Conservation (phyloP, 2,888 invertebrate species). For the Philopedon plagiatum region DNA sequence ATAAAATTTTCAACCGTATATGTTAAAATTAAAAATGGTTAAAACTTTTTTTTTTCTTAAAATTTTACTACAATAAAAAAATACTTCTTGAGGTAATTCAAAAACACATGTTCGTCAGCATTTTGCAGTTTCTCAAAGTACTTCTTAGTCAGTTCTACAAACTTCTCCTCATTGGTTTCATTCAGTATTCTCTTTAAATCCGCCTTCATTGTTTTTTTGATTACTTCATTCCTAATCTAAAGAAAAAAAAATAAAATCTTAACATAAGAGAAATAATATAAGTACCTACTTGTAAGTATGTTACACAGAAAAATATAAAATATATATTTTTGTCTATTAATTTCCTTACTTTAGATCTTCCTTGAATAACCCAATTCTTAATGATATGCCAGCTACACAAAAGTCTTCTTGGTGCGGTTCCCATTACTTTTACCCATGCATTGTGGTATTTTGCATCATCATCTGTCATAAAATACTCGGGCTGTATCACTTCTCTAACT, state of each 20-base stretch:
- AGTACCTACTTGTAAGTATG: not conserved
- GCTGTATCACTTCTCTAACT: conserved; percentile 34
- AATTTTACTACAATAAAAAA: not conserved
- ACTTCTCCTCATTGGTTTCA: conserved; percentile 41
- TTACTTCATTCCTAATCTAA: conserved; percentile 44
- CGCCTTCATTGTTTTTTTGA: no score
- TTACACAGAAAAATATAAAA: no score
- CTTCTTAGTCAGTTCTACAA: conserved; percentile 33
- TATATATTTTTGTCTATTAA: no score
- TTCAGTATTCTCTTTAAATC: no score
- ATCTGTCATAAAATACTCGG: conserved; percentile 51
- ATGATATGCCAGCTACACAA: conserved; percentile 54
- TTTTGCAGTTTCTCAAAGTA: conserved; percentile 50
- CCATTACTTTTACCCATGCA: conserved; percentile 47
- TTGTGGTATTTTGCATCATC: conserved; percentile 52
- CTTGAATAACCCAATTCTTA: conserved; percentile 53
- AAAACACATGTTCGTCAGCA: conserved; percentile 48
- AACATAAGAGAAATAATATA: no score
- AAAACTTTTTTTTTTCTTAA: not conserved
- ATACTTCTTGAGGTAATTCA: conserved; percentile 49
- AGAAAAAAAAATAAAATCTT: not conserved
- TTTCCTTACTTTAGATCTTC: conserved; percentile 47
- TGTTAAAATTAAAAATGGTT: not conserved
- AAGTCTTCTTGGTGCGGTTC: conserved; percentile 33
- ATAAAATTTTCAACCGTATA: conserved; percentile 20